Conservation (phyloP, 2,888 invertebrate species). For the Platerodrilus igneus region DNA sequence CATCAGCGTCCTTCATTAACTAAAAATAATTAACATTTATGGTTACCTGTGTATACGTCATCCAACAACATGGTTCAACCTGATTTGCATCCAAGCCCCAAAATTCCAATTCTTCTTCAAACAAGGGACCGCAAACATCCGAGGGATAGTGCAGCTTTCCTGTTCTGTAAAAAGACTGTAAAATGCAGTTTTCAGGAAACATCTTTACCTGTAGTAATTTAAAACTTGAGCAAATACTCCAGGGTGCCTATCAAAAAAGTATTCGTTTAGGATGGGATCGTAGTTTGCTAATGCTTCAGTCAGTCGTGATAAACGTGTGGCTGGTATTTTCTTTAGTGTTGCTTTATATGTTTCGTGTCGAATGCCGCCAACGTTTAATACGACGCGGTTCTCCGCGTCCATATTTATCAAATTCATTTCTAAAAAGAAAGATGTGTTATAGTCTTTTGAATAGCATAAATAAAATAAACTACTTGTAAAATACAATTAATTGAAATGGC, state of each 20-base stretch:
- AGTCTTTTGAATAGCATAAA: too few species aligned
- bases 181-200: conserved; percentile 3
- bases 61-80: conserved; percentile 99
- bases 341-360: conserved; percentile 96
- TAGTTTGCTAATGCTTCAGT: conserved; percentile 98
- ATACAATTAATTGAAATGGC: too few species aligned
- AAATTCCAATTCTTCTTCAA: conserved; percentile 98
- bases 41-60: conserved; percentile 92
- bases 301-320: conserved; percentile 86
- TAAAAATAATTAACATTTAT: too few species aligned
- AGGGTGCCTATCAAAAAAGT: conserved; percentile 98
- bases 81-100: conserved; percentile 99
- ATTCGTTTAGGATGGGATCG: conserved; percentile 98
- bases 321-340: conserved; percentile 95
- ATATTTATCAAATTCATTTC: conserved; percentile 88
- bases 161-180: conserved; percentile 58
- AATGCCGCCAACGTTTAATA: conserved; percentile 97
- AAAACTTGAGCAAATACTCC: conserved; percentile 95
- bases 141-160: conserved; percentile 99
- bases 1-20: too few species aligned
- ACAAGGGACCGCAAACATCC: conserved; percentile 97
- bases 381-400: conserved; percentile 98
- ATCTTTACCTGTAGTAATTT: conserved; percentile 97
- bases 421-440: too few species aligned
- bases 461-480: too few species aligned